A percentile compares a stretch with the other conserved stretches of the same genome.
These are phyloP conservation scores for Pachyuromys duprasi DNA, from an alignment of 2,797 vertebrate genomes.

Conservation along the genomic window DNA sequence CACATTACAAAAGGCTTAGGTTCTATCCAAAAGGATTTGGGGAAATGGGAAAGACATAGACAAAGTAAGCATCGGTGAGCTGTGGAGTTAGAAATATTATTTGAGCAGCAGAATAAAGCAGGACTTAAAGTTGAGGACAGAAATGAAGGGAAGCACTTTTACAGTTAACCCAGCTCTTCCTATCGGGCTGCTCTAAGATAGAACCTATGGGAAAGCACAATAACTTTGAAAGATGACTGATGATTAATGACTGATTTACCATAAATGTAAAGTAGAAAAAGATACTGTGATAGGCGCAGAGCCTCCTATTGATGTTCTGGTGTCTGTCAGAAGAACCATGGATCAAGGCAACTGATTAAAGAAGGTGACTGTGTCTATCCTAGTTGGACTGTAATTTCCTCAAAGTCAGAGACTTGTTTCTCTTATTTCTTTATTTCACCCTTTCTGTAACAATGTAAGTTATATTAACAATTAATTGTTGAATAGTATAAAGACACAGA, in stretches of 20 bases:
- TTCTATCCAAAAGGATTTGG: background rate
- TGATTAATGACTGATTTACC: background rate
- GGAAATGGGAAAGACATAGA: background rate
- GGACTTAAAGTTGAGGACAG: background rate
- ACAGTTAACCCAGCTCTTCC: background rate
- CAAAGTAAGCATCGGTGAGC: background rate
- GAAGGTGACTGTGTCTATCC: background rate
- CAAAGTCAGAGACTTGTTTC: background rate
- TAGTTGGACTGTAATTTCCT: background rate
- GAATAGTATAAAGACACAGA: constrained; percentile 56
- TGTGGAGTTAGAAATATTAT: background rate
- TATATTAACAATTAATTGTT: constrained; percentile 55
- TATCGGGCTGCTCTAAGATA: background rate
- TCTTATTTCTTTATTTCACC: constrained; percentile 22
- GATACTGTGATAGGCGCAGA: background rate
- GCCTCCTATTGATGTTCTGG: background rate
- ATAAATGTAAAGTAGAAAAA: background rate
- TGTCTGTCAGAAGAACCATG: background rate
- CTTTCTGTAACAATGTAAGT: background rate
- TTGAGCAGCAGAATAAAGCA: background rate
- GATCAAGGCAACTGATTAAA: background rate
- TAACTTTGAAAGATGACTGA: background rate
- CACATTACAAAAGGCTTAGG: background rate
- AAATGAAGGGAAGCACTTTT: background rate
- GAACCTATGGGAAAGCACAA: background rate